Evolutionary conservation across 2,797 vertebrate genomes (phyloP), one percentile per base, ranked within the genome.

Genomic region (Sternarchorhynchus goeldii): DNA sequence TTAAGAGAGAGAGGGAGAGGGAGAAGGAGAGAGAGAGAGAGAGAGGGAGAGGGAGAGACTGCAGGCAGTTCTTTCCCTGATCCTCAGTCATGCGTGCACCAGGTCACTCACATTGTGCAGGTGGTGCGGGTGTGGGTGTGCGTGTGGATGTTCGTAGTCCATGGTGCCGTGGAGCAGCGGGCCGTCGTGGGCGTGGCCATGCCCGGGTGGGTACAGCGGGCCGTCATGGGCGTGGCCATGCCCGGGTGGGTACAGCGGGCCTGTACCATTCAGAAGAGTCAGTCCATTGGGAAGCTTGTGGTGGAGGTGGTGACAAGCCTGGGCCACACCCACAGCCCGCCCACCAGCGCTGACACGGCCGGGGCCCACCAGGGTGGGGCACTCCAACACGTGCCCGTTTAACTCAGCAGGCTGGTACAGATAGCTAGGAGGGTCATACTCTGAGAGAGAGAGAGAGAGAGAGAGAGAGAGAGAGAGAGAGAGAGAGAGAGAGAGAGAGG

Each of bases 401-500:
- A 97, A 84, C 60, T 98, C 96, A 0, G 95, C 88, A 0, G 95
- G 92, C 87, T 96, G 96, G 88, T 92, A 98, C 71, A 96, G 90
- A 74, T 97, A 98, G 25, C 95, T 92, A 0, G 97, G 94, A 59
- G 96, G 93, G 88, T 97, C 95, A 0, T 95, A 97, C 25, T 99
- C 97, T 99, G 83, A 20, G 7, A 41, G 18, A 39, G 53, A 63
- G 4, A 53, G 0, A 29, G 4, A n/a, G 18, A 34, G 12, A 56
- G 36, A 17, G 50, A 71, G 58, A 68, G 59, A 39, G 34, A 39
- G 17, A 57, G 45, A 57, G 34, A 64, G 14, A 12, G 7, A 39
- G 5, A 29, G 17, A 32, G 45, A 50, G 8, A 50, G 45, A 14
- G 41, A 45, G 41, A 45, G 41, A 45, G 41, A 45, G 8, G 14